Evolutionary conservation across 2,888 invertebrate species (phyloP).

Genomic region (Chrysolina americana): DNA sequence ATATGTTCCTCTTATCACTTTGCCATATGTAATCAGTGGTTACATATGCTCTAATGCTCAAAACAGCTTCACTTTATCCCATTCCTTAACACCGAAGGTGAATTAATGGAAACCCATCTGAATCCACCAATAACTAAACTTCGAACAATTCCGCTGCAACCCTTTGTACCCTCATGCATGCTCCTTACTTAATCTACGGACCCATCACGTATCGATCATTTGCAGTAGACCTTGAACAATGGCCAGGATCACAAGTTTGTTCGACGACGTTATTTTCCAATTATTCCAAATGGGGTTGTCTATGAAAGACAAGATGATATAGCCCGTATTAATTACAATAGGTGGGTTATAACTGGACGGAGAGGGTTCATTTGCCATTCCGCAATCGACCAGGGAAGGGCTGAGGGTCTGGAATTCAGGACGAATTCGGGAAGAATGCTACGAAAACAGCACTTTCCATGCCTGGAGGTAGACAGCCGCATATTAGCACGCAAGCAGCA

Average conservation of each 20-base stretch:
- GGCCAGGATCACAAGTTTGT: slow-evolving; percentile 5
- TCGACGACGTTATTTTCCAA: not conserved
- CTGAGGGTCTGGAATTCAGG: not conserved
- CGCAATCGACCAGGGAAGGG: not conserved
- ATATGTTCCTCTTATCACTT: no score
- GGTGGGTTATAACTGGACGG: not conserved
- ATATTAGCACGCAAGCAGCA: no score
- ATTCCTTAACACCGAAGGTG: not conserved
- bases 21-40: no score
- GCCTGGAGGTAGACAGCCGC: no score
- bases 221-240: not conserved
- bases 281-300: slow-evolving; percentile 6
- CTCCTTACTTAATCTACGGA: not conserved
- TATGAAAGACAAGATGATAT: slow-evolving; percentile 9
- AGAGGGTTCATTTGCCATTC: not conserved
- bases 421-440: not conserved
- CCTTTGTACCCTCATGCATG: not conserved
- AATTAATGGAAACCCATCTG: not conserved
- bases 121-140: not conserved
- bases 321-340: slow-evolving; percentile 9
- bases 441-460: no score
- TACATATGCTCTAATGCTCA: no score
- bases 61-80: not conserved
- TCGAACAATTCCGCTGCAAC: not conserved
- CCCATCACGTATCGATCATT: slow-evolving; percentile 10